Evolutionary conservation across 2,888 invertebrate species (phyloP), one percentile per base, ranked within the genome.

Genomic region (Tryphoninae sp.): DNA sequence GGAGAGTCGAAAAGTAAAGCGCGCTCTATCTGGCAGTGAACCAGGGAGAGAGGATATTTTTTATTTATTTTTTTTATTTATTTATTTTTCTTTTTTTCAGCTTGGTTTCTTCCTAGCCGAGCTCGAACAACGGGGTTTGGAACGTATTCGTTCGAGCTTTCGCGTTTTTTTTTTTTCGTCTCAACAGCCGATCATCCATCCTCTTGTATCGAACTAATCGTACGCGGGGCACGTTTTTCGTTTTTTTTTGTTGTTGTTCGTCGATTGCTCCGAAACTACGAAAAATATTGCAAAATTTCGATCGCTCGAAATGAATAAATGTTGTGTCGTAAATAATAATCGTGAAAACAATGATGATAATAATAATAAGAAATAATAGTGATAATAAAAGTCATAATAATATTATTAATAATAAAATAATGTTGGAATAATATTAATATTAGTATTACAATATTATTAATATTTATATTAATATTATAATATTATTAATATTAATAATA

Each of bases 1-100:
- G 53, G 64, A 78, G 59, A 78, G 80, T 78, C 58, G 59, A 59
- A 33, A 65, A 75, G 67, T 80, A 53, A 71, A 80, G 59, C 23
- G 23, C 23, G 23, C 71, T 45, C 26, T 33, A 33, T 33, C 33
- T 9, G 40, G 23, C 58, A 26, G 13, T 65, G 65, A 7, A 23
- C 53, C 49, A 26, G 33, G 49, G 45, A 49, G 45, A 49, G 58
- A 64, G 62, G 22, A 19, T 68, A 33, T 33, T 33, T 33, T 33
- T 33, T 6, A 23, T 23, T 33, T 33, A 6, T 33, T 33, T 6
- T 11, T 45, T 45, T 26, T 26, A 4, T 26, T 26, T 3, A 23
- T 23, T 26, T 26, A 4, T 26, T 33, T 6, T 45, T 45, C 13
- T 45, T 45, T 69, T 80, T 69, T 75, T 64, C 26, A 49, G 75